Evolutionary conservation across 1,140 invertebrate species (phyloP).

Genomic region (Atta cephalotes): DNA sequence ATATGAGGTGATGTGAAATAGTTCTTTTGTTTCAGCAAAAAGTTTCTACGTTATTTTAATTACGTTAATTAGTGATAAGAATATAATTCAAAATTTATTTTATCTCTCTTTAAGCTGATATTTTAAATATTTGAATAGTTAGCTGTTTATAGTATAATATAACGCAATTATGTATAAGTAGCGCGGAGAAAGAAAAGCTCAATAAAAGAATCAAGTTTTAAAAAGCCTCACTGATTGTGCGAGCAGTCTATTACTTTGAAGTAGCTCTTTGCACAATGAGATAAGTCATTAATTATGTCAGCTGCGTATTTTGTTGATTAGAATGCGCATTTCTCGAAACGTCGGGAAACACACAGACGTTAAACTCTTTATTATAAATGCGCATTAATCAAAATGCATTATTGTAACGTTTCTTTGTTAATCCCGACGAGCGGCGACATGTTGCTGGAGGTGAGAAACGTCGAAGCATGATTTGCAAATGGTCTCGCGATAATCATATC

Average conservation of each 20-base stretch:
- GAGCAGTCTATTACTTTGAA: conserved; percentile 4
- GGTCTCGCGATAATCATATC: too few species aligned
- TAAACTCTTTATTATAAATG: neutral
- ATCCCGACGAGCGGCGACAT: too few species aligned
- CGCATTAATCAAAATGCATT: neutral
- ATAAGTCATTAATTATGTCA: conserved; percentile 22
- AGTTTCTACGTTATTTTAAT: neutral
- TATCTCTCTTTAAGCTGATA: neutral
- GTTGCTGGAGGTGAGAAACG: too few species aligned
- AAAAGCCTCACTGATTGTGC: neutral
- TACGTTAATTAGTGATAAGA: neutral
- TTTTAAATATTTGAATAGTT: neutral
- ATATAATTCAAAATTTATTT: neutral
- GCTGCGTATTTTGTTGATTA: conserved; percentile 13
- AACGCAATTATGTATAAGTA: neutral
- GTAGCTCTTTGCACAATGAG: conserved; percentile 22
- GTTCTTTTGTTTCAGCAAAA: neutral
- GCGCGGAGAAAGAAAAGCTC: neutral
- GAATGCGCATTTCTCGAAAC: neutral
- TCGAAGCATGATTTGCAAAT: too few species aligned
- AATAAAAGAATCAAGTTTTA: neutral
- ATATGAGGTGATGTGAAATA: too few species aligned
- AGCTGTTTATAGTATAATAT: neutral
- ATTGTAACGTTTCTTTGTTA: too few species aligned
- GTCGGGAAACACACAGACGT: neutral